phyloP scores from a whole-genome alignment of 2,797 vertebrate genomes.

The Anguilla megastoma region DNA sequence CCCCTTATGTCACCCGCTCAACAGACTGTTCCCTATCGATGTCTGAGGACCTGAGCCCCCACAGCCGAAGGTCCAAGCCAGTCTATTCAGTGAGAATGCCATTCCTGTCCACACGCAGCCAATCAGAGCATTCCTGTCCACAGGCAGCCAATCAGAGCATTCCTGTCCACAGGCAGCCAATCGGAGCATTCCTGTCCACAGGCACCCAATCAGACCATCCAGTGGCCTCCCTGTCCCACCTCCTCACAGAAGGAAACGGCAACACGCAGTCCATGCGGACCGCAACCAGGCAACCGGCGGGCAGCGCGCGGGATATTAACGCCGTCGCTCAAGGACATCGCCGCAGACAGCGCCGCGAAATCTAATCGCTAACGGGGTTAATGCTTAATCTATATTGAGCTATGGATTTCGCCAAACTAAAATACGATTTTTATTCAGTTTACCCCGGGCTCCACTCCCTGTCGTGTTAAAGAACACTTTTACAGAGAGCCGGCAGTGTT shows the following conservation, averaged over 20 bases:
- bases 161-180: no score
- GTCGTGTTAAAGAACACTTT: background rate
- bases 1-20: background rate
- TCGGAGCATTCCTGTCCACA: background rate
- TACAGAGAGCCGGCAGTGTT: background rate
- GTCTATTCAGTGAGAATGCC: background rate
- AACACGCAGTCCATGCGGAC: background rate
- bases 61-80: background rate
- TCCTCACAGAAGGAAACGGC: background rate
- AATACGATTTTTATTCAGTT: constrained; percentile 47
- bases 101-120: no score
- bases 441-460: background rate
- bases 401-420: constrained; percentile 41
- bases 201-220: background rate
- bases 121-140: no score
- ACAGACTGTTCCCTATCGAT: background rate
- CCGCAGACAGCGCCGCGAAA: constrained; percentile 24
- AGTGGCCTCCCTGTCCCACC: background rate
- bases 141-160: no score
- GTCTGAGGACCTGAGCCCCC: background rate
- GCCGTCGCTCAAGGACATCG: constrained; percentile 38
- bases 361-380: constrained; percentile 35
- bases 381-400: constrained; percentile 44
- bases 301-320: constrained; percentile 32
- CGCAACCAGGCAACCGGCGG: constrained; percentile 12